A percentile compares a stretch with the other conserved stretches of the same genome.
Conservation (phyloP, 37 sponge, comb jelly and placozoan species). For the Ephydatia muelleri region DNA sequence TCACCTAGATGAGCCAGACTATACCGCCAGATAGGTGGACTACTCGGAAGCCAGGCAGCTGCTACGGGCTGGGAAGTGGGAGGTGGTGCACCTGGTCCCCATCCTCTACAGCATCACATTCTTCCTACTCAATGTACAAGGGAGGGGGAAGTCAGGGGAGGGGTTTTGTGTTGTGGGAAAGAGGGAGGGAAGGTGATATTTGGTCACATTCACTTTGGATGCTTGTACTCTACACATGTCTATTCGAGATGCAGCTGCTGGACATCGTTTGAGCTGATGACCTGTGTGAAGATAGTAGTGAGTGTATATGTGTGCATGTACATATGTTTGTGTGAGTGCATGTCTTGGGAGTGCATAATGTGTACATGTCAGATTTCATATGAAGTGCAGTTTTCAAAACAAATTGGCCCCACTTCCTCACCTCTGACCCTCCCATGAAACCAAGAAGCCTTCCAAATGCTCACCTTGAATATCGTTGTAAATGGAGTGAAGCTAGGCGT, state of each 20-base stretch:
- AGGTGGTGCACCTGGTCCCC: constrained; percentile 46
- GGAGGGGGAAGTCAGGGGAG: neutral
- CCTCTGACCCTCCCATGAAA: constrained; percentile 2
- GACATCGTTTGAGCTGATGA: constrained; percentile 44
- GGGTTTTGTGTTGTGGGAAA: neutral
- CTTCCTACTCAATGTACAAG: constrained; percentile 54
- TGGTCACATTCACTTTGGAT: neutral
- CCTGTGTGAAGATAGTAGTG: constrained; percentile 23
- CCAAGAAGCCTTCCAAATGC: constrained; percentile 22
- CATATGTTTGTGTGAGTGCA: neutral
- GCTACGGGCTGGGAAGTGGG: neutral
- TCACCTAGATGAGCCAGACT: constrained; percentile 81
- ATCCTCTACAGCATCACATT: constrained; percentile 65
- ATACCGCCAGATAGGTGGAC: constrained; percentile 55
- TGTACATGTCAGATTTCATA: neutral
- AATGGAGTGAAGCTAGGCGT: constrained; percentile 46
- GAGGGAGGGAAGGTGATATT: neutral
- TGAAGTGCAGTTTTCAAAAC: no score
- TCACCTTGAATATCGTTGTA: constrained; percentile 36
- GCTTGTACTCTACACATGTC: constrained; percentile 50
- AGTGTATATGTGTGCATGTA: neutral
- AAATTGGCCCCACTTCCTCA: neutral
- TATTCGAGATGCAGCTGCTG: constrained; percentile 71
- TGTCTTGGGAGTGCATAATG: no score
- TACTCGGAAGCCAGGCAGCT: constrained; percentile 46